Percentiles rank a stretch among this genome's conserved stretches.
phyloP scores from a whole-genome alignment of 2,113 vertebrate genomes.

The Rhagologus leucostigma region DNA sequence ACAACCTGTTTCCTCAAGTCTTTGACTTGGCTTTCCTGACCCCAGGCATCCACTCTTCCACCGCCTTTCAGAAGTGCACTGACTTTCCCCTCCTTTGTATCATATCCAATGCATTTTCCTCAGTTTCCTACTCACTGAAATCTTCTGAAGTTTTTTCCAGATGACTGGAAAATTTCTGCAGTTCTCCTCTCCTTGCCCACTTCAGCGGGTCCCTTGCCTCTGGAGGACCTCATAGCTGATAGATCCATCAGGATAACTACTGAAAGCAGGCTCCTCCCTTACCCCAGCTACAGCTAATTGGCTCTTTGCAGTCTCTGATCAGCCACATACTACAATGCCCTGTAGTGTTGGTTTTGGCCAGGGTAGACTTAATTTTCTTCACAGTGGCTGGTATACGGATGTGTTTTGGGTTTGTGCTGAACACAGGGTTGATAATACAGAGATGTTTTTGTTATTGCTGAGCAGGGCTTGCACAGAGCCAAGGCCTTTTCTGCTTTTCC shows the following conservation, averaged over 20 bases:
- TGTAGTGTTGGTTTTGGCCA: background rate
- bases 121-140: background rate
- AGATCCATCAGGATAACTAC: background rate
- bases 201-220: background rate
- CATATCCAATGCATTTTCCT: background rate
- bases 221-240: background rate
- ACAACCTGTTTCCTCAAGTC: background rate
- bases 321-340: background rate
- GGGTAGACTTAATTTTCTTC: background rate
- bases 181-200: background rate
- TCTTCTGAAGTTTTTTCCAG: background rate
- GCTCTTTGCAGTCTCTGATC: background rate
- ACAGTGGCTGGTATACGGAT: background rate
- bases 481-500: background rate
- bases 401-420: background rate
- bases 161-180: background rate
- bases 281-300: background rate
- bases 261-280: background rate
- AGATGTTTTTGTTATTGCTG: background rate
- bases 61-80: background rate
- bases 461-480: background rate
- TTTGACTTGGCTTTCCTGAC: background rate
- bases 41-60: background rate
- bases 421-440: background rate
- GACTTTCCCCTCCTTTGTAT: background rate